Evolutionary conservation across 2,113 vertebrate genomes (phyloP), one percentile per base, ranked within the genome.

Genomic region (Misgurnus mizolepis): DNA sequence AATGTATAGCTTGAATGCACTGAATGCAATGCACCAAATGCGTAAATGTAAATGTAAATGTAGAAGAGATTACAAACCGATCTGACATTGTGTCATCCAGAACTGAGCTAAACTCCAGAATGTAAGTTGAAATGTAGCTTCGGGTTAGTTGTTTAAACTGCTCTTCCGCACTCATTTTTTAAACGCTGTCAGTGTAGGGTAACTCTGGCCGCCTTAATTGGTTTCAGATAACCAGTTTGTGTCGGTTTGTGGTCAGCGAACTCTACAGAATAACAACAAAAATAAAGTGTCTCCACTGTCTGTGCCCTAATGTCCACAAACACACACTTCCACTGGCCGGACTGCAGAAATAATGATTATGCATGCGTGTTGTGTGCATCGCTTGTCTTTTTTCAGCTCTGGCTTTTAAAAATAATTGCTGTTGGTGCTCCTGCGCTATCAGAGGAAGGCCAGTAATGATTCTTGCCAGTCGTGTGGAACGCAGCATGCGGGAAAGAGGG

Each of bases 381-480:
- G 60, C 67, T 84, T 87, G 88, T 88, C 85, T 91, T 87, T 88
- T 92, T 93, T 90, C 84, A 85, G 85, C 89, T 89, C 89, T 89
- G 89, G 86, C 90, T 91, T 91, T 92, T 91, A 90, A 87, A 92
- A 92, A 91, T 93, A 94, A 93, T 93, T 94, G 91, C 89, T 92
- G 86, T 89, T 90, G 87, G 87, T 89, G 88, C 88, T 89, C 83
- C 79, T 85, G 88, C 86, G 82, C 76, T 83, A 90, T 90, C 87
- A 89, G 87, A 90, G 82, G 84, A 86, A 88, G 85, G 85, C 81
- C 88, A 83, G 88, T 92, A 93, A 93, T 89, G 92, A 92, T 88
- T 89, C 85, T 88, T 81, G 79, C 86, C 85, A 87, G 88, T 86
- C 69, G 74, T 68, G 81, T 88, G 88, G 87, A 90, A 90, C 73